A percentile compares a stretch with the other conserved stretches of the same genome.
phyloP scores from a whole-genome alignment of 2,888 invertebrate genomes.

The Trilocha varians region DNA sequence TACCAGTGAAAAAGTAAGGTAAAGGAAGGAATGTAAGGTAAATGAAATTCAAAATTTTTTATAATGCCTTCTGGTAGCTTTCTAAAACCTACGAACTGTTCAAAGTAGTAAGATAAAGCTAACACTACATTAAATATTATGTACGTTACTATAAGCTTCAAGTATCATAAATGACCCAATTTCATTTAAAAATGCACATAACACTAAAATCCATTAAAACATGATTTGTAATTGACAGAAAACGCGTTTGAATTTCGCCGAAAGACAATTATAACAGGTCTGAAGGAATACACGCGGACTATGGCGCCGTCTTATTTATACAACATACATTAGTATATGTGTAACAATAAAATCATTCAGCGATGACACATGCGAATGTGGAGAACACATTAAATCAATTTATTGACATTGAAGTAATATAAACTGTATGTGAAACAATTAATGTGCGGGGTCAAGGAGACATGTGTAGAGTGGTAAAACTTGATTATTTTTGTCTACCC shows the following conservation, averaged over 20 bases:
- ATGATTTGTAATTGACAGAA: background rate
- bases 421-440: background rate
- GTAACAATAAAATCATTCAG: background rate
- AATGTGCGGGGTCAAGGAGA: background rate
- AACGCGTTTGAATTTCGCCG: background rate
- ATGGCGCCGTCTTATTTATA: background rate
- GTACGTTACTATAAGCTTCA: too few relatives aligned
- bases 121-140: too few relatives aligned
- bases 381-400: background rate
- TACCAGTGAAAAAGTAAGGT: too few relatives aligned
- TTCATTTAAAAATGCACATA: too few relatives aligned
- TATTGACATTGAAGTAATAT: background rate
- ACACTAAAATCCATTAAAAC: too few relatives aligned
- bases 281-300: background rate
- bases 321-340: background rate
- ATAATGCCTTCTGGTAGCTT: too few relatives aligned
- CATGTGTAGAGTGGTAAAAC: background rate
- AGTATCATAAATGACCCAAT: too few relatives aligned
- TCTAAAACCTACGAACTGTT: too few relatives aligned
- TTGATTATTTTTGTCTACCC: too few relatives aligned
- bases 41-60: too few relatives aligned
- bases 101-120: too few relatives aligned
- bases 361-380: background rate
- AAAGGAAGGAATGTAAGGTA: too few relatives aligned
- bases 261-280: background rate